Evolutionary conservation across 53 echinoderm and acorn worm genomes (phyloP).

Genomic region (Astropecten irregularis): DNA sequence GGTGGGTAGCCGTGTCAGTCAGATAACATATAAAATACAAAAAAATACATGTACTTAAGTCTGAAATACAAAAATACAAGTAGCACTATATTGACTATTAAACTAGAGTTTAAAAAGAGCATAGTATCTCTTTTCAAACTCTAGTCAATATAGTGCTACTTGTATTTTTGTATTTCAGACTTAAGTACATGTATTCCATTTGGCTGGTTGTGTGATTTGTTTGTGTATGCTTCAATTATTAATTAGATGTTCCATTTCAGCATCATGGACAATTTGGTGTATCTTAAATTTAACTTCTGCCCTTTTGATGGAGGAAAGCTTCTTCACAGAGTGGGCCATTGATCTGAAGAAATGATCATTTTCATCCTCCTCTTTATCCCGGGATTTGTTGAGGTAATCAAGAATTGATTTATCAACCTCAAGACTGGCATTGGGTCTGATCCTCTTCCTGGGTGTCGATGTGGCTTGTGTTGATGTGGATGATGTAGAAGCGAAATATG

Average conservation of each 20-base stretch:
- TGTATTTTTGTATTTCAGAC: background rate
- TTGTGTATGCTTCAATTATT: background rate
- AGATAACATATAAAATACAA: no score
- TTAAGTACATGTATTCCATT: background rate
- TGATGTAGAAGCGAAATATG: background rate
- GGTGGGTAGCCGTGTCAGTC: no score
- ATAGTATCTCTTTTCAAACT: no score
- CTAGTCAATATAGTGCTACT: no score
- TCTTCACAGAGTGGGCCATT: conserved; percentile 19
- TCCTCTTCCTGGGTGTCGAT: conserved; percentile 1
- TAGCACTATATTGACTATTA: no score
- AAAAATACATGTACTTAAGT: no score
- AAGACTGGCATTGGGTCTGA: background rate
- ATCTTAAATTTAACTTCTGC: conserved; percentile 50
- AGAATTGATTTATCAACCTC: background rate
- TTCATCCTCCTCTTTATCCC: conserved; percentile 23
- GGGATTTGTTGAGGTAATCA: background rate
- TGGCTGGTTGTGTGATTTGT: background rate
- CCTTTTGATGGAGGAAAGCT: conserved; percentile 1
- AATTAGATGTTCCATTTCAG: conserved; percentile 33
- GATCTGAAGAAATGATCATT: conserved; percentile 43
- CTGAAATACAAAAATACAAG: no score
- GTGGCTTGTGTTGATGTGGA: background rate
- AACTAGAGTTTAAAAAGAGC: no score
- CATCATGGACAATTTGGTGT: conserved; percentile 38